Evolutionary conservation across 2,797 vertebrate genomes (phyloP).

Genomic region (Propithecus deckenii): DNA sequence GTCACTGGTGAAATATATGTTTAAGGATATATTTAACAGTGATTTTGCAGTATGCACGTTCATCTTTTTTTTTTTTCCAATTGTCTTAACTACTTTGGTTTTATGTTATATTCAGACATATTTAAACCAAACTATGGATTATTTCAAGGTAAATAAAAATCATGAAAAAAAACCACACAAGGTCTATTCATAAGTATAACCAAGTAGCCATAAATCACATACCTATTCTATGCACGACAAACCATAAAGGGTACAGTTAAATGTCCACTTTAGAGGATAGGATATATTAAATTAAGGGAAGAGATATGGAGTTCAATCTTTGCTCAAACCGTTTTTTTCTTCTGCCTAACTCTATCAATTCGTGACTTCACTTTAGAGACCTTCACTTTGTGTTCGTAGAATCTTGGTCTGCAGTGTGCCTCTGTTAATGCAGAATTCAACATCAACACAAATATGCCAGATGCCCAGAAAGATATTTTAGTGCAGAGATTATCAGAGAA

Average conservation of each 20-base stretch:
- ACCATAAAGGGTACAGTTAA: background rate
- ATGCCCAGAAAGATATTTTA: background rate
- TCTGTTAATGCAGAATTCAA: background rate
- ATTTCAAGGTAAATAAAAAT: background rate
- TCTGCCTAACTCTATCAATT: background rate
- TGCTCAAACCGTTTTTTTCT: background rate
- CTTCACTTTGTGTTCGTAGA: background rate
- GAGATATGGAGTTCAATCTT: background rate
- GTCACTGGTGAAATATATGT: background rate
- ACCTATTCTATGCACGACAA: background rate
- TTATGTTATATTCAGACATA: background rate
- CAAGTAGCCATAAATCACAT: background rate
- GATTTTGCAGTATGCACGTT: background rate
- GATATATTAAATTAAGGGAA: background rate
- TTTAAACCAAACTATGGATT: background rate
- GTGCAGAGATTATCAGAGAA: background rate
- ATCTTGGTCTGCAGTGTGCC: background rate
- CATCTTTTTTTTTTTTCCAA: background rate
- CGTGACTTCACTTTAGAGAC: background rate
- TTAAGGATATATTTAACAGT: background rate
- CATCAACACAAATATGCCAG: constrained; percentile 13
- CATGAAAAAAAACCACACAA: background rate
- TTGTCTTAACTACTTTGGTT: background rate
- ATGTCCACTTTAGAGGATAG: background rate
- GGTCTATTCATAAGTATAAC: background rate